Percentiles rank a stretch among this genome's conserved stretches.
These are phyloP conservation scores for Drymonia ruficornis DNA, from an alignment of 2,888 invertebrate genomes.

Conservation along the genomic window DNA sequence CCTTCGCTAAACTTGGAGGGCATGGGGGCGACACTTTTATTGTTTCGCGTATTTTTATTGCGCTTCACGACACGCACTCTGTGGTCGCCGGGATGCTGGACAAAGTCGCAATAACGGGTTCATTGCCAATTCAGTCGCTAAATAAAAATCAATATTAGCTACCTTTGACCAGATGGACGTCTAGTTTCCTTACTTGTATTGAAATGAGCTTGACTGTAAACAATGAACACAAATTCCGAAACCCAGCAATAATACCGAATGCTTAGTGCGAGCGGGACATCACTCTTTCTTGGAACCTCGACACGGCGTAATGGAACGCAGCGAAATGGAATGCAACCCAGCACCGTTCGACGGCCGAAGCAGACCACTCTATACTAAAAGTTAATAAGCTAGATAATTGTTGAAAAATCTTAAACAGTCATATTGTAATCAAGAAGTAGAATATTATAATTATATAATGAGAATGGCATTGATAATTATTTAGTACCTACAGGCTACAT, in stretches of 20 bases:
- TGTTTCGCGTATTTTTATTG: constrained; percentile 57
- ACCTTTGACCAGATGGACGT: constrained; percentile 67
- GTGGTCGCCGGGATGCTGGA: constrained; percentile 16
- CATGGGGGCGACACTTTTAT: constrained; percentile 65
- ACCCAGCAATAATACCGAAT: constrained; percentile 72
- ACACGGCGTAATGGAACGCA: constrained; percentile 74
- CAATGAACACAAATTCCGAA: constrained; percentile 79
- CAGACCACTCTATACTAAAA: constrained; percentile 44
- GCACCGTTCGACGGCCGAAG: constrained; percentile 1
- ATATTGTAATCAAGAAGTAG: neutral
- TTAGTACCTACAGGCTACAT: too few relatives aligned
- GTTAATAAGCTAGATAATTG: constrained; percentile 27
- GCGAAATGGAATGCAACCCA: constrained; percentile 73
- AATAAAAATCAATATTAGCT: neutral
- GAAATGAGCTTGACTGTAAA: constrained; percentile 72
- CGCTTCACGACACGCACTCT: constrained; percentile 31
- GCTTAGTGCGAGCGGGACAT: constrained; percentile 78
- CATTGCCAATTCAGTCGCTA: neutral
- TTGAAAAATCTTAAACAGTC: neutral
- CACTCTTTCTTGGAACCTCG: constrained; percentile 76
- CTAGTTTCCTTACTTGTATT: constrained; percentile 67
- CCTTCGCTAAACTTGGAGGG: constrained; percentile 47
- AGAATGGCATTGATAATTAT: too few relatives aligned
- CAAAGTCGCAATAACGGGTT: neutral
- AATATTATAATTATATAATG: too few relatives aligned